A percentile compares a stretch with the other conserved stretches of the same genome.
Conservation (phyloP, 2,888 invertebrate genomes). For the Hipparchia sbordonii region DNA sequence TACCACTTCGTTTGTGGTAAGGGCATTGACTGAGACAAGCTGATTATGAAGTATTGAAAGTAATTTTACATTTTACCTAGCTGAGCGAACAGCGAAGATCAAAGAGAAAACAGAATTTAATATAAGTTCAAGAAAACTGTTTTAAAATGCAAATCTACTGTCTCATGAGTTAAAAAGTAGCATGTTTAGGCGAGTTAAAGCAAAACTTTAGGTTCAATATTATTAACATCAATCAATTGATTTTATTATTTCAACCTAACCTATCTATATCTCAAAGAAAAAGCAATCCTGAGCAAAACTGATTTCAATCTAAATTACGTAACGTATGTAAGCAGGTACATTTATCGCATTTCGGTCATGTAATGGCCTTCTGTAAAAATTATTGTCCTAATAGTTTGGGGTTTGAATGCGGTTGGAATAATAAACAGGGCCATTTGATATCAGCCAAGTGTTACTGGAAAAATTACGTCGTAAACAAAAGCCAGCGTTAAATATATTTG, state of each 20-base stretch:
- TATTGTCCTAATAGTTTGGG: background rate
- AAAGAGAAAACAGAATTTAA: slow-evolving; percentile 20
- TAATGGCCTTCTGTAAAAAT: slow-evolving; percentile 6
- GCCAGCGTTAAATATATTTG: slow-evolving; percentile 9
- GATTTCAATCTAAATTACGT: background rate
- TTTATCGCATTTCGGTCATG: background rate
- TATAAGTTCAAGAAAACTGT: slow-evolving; percentile 17
- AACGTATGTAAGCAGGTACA: background rate
- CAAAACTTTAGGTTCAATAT: background rate
- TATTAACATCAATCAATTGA: background rate
- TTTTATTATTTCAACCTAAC: too few relatives aligned
- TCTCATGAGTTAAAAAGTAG: slow-evolving; percentile 16
- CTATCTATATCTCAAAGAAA: too few relatives aligned
- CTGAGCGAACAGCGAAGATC: background rate
- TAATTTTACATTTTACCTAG: background rate
- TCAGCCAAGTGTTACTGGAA: background rate
- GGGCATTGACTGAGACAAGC: too few relatives aligned
- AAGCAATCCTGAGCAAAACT: background rate
- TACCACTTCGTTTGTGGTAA: too few relatives aligned
- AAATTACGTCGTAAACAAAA: slow-evolving; percentile 2
- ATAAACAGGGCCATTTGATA: slow-evolving; percentile 6
- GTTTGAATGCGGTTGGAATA: background rate
- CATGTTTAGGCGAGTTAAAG: slow-evolving; percentile 6
- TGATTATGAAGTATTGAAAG: background rate
- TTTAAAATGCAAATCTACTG: slow-evolving; percentile 18